Evolutionary conservation across 2,113 vertebrate species (phyloP).

Genomic region (Pristiophorus japonicus): DNA sequence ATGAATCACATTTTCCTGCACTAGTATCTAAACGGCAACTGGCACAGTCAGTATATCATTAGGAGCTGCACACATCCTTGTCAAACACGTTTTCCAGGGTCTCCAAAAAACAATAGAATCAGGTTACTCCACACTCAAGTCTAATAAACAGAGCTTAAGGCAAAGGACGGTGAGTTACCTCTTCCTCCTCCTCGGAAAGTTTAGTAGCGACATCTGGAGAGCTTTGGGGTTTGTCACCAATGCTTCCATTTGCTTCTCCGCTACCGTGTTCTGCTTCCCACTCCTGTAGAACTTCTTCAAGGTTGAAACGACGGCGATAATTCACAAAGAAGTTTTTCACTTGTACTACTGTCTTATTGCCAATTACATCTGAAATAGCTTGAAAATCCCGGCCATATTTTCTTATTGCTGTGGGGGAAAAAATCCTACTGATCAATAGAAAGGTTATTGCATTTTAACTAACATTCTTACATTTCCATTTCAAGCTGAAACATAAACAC

Average conservation of each 20-base stretch:
- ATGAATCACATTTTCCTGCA: background rate
- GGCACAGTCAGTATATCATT: background rate
- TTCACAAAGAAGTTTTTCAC: constrained; percentile 98
- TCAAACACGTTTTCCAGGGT: background rate
- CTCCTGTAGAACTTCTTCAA: constrained; percentile 93
- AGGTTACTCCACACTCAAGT: background rate
- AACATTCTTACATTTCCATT: background rate
- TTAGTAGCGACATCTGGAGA: constrained; percentile 66
- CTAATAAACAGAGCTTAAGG: background rate
- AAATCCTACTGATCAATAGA: background rate
- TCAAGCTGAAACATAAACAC: constrained; percentile 22
- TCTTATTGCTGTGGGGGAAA: constrained; percentile 72
- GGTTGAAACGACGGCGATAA: constrained; percentile 91
- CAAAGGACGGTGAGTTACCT: constrained; percentile 57
- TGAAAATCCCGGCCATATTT: constrained; percentile 93
- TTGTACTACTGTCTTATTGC: constrained; percentile 94
- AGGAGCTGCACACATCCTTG: background rate
- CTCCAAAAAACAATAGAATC: background rate
- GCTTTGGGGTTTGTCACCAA: constrained; percentile 68
- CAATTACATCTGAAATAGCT: constrained; percentile 94
- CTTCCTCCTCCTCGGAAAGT: constrained; percentile 68
- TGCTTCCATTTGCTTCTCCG: constrained; percentile 64
- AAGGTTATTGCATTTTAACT: background rate
- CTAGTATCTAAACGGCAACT: background rate
- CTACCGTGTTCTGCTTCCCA: constrained; percentile 92